These are phyloP conservation scores for Acanthopleura granulata DNA, from an alignment of 2,888 invertebrate genomes.

Conservation along the genomic window DNA sequence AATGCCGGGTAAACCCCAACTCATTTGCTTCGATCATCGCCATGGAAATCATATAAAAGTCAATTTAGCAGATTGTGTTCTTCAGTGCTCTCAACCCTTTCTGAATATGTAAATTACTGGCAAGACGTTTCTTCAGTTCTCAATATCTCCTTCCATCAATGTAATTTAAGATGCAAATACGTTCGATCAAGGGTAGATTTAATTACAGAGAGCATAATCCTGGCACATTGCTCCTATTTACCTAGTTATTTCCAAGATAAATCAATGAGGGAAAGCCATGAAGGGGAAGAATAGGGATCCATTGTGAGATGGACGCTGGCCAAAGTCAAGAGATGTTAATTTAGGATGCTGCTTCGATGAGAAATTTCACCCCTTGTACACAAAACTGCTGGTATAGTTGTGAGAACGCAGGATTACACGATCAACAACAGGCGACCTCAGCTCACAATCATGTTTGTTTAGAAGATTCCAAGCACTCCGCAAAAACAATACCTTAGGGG, in stretches of 20 bases:
- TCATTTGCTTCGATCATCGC: conserved; percentile 12
- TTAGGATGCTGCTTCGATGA: conserved; percentile 16
- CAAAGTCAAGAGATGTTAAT: conserved; percentile 19
- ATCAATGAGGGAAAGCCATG: conserved; percentile 14
- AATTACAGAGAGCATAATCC: conserved; percentile 19
- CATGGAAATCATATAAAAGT: conserved; percentile 12
- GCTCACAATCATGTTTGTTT: conserved; percentile 13
- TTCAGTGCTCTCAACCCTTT: background rate
- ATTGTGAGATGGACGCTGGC: background rate
- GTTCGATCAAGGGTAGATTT: conserved; percentile 12
- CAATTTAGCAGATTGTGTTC: conserved; percentile 12
- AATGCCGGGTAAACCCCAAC: conserved; percentile 4
- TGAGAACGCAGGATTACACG: conserved; percentile 13
- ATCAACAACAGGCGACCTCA: conserved; percentile 16
- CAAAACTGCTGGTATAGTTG: conserved; percentile 1
- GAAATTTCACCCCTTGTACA: conserved; percentile 20
- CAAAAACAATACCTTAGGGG: conserved; percentile 17
- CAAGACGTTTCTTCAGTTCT: background rate
- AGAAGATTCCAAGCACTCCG: conserved; percentile 18
- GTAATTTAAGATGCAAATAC: conserved; percentile 17
- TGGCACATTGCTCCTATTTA: conserved; percentile 19
- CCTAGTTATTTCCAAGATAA: conserved; percentile 17
- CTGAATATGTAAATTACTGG: conserved; percentile 9
- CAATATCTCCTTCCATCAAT: conserved; percentile 8
- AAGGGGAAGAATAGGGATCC: conserved; percentile 14